Percentiles rank a stretch among this genome's conserved stretches.
Evolutionary conservation across 2,797 vertebrate genomes (phyloP).

Genomic region (Lagocephalus sceleratus): DNA sequence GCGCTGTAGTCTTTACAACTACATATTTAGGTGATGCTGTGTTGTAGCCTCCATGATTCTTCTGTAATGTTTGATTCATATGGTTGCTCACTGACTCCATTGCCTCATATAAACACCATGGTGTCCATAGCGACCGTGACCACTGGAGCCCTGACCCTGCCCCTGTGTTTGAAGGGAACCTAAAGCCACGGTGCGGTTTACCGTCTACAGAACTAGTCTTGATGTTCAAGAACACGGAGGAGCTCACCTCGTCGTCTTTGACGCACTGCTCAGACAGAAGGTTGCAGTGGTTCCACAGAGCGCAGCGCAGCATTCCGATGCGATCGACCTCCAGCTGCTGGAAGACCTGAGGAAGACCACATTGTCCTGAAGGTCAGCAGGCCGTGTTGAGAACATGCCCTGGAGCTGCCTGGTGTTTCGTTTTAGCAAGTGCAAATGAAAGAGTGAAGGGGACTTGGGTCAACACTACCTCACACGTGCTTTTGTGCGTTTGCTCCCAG

Average conservation of each 20-base stretch:
- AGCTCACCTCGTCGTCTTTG: conserved; percentile 85
- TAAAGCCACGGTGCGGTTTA: too few relatives aligned
- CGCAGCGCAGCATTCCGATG: conserved; percentile 82
- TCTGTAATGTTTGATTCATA: too few relatives aligned
- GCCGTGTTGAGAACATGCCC: not conserved
- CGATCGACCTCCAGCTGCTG: conserved; percentile 88
- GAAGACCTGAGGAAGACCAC: conserved; percentile 77
- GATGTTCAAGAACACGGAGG: too few relatives aligned
- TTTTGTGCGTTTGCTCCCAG: conserved; percentile 87
- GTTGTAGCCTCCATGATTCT: too few relatives aligned
- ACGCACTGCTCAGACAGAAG: conserved; percentile 89
- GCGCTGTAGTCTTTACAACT: too few relatives aligned
- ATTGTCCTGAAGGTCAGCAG: not conserved
- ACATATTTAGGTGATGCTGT: too few relatives aligned
- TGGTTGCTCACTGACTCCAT: too few relatives aligned
- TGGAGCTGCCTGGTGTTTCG: not conserved
- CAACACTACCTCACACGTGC: conserved; percentile 83
- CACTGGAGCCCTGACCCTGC: too few relatives aligned
- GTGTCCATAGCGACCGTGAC: too few relatives aligned
- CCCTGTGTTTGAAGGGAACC: too few relatives aligned
- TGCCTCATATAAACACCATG: too few relatives aligned
- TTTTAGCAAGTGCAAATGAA: conserved; percentile 3
- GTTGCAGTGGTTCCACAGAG: conserved; percentile 92
- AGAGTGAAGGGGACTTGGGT: conserved; percentile 13
- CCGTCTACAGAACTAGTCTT: too few relatives aligned